Evolutionary conservation across 2,888 invertebrate genomes (phyloP), one percentile per base, ranked within the genome.

Genomic region (Parasteatoda lunata): DNA sequence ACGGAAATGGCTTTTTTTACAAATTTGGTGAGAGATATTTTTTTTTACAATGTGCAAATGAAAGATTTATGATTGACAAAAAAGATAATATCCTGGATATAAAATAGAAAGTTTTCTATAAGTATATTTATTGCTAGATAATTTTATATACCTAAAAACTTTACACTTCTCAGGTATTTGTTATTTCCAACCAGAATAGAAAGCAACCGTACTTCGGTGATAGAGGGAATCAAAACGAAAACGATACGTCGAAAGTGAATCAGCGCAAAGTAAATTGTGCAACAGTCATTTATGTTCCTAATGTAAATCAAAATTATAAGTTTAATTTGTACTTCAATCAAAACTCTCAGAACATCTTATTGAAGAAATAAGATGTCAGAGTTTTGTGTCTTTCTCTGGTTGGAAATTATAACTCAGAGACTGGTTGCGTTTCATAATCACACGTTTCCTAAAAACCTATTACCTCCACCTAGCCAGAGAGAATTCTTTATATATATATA

Each of bases 401-500:
- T 80, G 72, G 71, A 77, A 47, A 70, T 68, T 68, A 15, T 13
- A 7, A 15, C 9, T 68, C 8, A 68, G 45, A 68, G 66, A 30
- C 52, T 7, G 45, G 69, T 68, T 45, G 30, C 66, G 9, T 68
- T 9, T 15, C 15, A 9, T 4, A 45, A 9, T 15, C 30, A 30
- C 45, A 45, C 15, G 9, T 66, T 8, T 45, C 9, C 9, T 9
- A 68, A 45, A 68, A 73, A 52, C 72, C 70, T 70, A 48, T 69
- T 49, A 52, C 64, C 54, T 69, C 77, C 72, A 82, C 77, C 73
- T 11, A 65, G 72, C 59, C 85, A 73, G 86, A 87, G 86, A 87
- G 86, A 87, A 87, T 77, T 59, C 72, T 77, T 82, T 87, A 77
- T 86, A 87, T 87, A 87, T 87, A 87, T 87, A 87, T 87, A 81